These are phyloP conservation scores for Alces alces DNA, from an alignment of 2,113 vertebrate genomes.

Conservation along the genomic window DNA sequence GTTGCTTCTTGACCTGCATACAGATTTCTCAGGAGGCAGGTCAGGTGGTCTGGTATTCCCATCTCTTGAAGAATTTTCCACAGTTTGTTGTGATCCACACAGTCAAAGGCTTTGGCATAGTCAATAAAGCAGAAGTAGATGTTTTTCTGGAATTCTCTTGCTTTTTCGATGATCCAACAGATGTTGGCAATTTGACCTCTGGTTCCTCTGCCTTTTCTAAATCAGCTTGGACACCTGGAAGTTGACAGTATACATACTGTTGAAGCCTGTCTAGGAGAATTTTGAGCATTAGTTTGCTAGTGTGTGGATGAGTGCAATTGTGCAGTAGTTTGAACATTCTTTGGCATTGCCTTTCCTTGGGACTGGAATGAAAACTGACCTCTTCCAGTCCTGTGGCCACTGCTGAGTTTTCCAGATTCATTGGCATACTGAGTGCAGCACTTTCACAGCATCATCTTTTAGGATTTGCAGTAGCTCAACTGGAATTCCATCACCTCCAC, in stretches of 20 bases:
- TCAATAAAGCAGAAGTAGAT: not conserved
- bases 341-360: not conserved
- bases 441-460: not conserved
- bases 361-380: not conserved
- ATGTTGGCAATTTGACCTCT: not conserved
- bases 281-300: not conserved
- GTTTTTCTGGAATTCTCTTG: not conserved
- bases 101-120: not conserved
- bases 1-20: not conserved
- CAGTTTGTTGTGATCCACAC: not conserved
- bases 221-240: not conserved
- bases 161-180: not conserved
- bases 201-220: not conserved
- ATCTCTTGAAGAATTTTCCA: not conserved
- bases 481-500: not conserved
- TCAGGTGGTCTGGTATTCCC: not conserved
- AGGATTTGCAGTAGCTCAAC: not conserved
- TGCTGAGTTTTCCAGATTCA: not conserved
- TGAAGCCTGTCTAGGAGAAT: not conserved
- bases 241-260: not conserved
- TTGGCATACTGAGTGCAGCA: not conserved
- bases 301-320: not conserved
- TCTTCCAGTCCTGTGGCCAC: not conserved
- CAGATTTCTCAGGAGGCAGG: not conserved
- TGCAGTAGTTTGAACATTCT: not conserved